phyloP scores from a whole-genome alignment of 2,113 vertebrate genomes.

The Neotoma lepida region DNA sequence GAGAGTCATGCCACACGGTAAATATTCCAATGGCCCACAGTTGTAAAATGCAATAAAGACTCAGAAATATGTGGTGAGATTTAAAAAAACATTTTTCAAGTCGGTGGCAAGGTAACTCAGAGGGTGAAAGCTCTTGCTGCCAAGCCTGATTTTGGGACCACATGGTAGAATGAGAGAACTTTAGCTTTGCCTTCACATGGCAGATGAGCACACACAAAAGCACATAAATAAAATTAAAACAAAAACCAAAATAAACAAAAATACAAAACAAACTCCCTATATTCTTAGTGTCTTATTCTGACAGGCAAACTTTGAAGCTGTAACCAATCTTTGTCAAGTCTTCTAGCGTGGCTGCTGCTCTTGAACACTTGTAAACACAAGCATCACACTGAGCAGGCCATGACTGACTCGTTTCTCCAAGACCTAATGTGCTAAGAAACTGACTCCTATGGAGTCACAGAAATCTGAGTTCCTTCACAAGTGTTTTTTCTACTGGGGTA shows the following conservation, averaged over 20 bases:
- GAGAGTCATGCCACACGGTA: background rate
- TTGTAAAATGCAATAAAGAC: background rate
- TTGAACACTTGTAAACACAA: background rate
- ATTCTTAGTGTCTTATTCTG: background rate
- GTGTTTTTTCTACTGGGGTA: too few relatives aligned
- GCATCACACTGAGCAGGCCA: background rate
- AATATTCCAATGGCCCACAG: background rate
- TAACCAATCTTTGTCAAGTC: background rate
- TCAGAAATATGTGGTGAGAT: too few relatives aligned
- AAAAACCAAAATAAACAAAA: background rate
- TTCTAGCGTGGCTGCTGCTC: background rate
- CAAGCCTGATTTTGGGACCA: background rate
- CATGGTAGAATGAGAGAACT: background rate
- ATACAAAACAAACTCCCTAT: background rate
- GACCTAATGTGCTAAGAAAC: too few relatives aligned
- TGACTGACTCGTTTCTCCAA: background rate
- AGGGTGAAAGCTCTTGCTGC: background rate
- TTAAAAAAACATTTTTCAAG: background rate
- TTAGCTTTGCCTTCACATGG: background rate
- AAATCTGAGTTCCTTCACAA: background rate
- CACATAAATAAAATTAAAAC: background rate
- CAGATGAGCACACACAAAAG: background rate
- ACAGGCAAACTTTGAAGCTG: background rate
- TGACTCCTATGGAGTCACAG: background rate
- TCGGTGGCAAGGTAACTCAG: background rate